Evolutionary conservation across 2,888 invertebrate species (phyloP).

Genomic region (Luperina testacea): DNA sequence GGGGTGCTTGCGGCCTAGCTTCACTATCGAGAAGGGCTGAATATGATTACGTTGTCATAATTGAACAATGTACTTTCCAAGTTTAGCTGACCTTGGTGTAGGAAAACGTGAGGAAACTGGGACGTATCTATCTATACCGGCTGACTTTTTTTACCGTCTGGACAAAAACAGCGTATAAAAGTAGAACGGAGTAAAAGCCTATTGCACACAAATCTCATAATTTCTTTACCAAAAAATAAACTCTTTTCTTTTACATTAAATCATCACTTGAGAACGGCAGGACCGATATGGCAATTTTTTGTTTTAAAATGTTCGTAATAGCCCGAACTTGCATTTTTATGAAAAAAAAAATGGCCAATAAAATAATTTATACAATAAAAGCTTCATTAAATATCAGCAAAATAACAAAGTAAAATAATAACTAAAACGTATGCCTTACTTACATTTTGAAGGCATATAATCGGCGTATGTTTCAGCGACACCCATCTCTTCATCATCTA

Average conservation of each 20-base stretch:
- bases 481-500: slow-evolving; percentile 98
- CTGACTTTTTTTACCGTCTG: too few relatives aligned
- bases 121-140: neutral
- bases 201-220: too few relatives aligned
- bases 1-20: slow-evolving; percentile 98
- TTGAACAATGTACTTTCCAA: neutral
- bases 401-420: neutral
- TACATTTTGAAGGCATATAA: slow-evolving; percentile 99
- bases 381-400: neutral
- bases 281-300: neutral
- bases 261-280: neutral
- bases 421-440: slow-evolving; percentile 66
- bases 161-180: too few relatives aligned
- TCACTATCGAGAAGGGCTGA: slow-evolving; percentile 89
- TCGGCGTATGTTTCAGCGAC: slow-evolving; percentile 99
- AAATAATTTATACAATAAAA: neutral
- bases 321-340: too few relatives aligned
- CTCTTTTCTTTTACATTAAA: too few relatives aligned
- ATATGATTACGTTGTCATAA: neutral
- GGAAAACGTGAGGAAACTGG: neutral
- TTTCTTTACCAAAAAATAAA: too few relatives aligned
- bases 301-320: neutral
- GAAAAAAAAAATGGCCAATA: neutral
- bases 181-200: too few relatives aligned
- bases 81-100: neutral